Evolutionary conservation across 2,888 invertebrate genomes (phyloP), one percentile per base, ranked within the genome.

Genomic region (Gortyna flavago): DNA sequence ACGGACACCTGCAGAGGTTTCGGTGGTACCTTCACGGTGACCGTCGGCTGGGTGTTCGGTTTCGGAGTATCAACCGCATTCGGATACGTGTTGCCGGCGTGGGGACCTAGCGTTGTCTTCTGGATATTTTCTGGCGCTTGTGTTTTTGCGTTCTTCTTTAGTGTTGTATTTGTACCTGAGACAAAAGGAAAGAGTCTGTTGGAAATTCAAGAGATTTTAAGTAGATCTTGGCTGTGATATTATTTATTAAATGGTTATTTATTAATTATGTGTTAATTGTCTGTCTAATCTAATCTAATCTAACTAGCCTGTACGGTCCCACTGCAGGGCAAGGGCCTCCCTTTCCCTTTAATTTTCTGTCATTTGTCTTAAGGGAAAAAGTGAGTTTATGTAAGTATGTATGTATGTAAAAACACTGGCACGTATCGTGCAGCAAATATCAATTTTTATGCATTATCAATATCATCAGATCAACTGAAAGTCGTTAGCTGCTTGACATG

Each of bases 141-240:
- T 59, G 87, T 77, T 0, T n/a, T 85, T 0, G 87, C 90, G 0
- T 92, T 89, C 16, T 1, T 88, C 0, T 92, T 92, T 54, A 89
- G 88, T 7, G 1, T 83, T 0, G 54, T 90, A 1, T 89, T 89
- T 72, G 91, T 93, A 21, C 92, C 92, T 0, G 93, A 93, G 79
- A 93, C 93, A 9, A 92, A 89, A 66, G 92, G 92, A 38, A 92
- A 89, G 69, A 92, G 83, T 75, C 72, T 93, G 16, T 13, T 75
- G 9, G 91, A 93, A 69, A 89, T 93, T 51, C 88, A 90, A 72
- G 85, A 85, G n/a, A 90, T 91, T 87, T 80, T 92, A 44, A 84
- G 79, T 75, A 83, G 68, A 82, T 25, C 54, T 25, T 54, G 64
- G 1, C 41, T 79, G 72, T 73, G 72, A 54, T 25, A 54, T 25